phyloP scores from a whole-genome alignment of 2,113 vertebrate species.

The Eulemur macaco region DNA sequence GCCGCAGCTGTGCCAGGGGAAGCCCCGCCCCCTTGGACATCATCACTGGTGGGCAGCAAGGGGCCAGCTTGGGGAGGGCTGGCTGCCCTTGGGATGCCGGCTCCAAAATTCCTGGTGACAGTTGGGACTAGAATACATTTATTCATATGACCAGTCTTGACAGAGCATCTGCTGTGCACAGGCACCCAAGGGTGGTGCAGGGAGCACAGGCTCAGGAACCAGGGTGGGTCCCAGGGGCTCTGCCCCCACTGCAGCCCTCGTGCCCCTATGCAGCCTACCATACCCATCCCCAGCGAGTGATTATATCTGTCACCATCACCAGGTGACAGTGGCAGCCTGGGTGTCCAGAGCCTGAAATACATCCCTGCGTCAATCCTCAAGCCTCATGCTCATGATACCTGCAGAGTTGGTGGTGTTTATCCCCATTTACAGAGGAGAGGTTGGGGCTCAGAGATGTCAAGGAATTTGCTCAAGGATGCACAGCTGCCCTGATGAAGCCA shows the following conservation, averaged over 20 bases:
- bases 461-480: background rate
- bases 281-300: background rate
- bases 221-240: background rate
- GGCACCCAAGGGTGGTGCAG: background rate
- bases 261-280: too few species aligned
- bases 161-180: background rate
- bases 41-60: background rate
- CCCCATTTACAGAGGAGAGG: background rate
- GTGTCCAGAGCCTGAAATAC: background rate
- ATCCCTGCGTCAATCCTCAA: background rate
- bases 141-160: background rate
- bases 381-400: background rate
- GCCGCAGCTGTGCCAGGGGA: background rate
- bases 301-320: background rate
- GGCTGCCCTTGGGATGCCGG: background rate
- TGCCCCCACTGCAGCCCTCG: background rate
- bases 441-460: background rate
- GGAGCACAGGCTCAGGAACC: background rate
- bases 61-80: background rate
- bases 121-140: background rate
- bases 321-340: background rate
- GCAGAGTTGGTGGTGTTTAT: background rate
- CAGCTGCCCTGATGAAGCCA: background rate
- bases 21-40: accelerated
- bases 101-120: background rate